Percentiles rank a stretch among this genome's conserved stretches.
Conservation (phyloP, 1,140 invertebrate species). For the Littorina saxatilis region DNA sequence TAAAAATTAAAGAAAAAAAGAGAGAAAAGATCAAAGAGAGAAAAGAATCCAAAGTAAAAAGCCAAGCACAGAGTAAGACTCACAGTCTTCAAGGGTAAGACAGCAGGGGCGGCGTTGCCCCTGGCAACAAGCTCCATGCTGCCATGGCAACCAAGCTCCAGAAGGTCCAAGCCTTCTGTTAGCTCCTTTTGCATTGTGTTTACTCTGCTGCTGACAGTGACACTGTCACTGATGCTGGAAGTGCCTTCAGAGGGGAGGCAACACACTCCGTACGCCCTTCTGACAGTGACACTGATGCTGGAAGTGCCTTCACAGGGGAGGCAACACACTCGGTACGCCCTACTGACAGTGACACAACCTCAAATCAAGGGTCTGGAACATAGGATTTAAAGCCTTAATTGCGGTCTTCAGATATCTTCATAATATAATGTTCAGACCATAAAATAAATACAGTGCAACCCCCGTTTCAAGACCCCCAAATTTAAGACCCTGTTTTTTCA, state of each 20-base stretch:
- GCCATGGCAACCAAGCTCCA: conserved; percentile 34
- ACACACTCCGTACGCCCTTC: background rate
- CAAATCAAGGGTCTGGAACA: no score
- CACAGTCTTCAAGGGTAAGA: conserved; percentile 26
- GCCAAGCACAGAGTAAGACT: background rate
- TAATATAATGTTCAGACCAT: no score
- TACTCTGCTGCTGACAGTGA: no score
- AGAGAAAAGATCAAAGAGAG: background rate
- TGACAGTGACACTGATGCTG: no score
- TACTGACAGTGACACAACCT: no score
- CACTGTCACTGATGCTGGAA: background rate
- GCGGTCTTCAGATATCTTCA: no score
- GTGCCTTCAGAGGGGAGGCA: background rate
- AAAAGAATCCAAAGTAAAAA: background rate
- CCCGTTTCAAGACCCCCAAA: no score
- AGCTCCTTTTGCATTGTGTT: conserved; percentile 17
- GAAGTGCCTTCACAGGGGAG: no score
- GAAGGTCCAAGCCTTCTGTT: background rate
- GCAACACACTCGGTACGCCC: no score
- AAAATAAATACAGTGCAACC: no score
- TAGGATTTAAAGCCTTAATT: no score
- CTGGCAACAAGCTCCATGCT: conserved; percentile 23
- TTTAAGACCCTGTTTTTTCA: no score
- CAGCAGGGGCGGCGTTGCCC: background rate
- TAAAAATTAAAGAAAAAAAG: background rate